Conservation (phyloP, 2,113 vertebrate genomes). For the Phaetusa simplex region DNA sequence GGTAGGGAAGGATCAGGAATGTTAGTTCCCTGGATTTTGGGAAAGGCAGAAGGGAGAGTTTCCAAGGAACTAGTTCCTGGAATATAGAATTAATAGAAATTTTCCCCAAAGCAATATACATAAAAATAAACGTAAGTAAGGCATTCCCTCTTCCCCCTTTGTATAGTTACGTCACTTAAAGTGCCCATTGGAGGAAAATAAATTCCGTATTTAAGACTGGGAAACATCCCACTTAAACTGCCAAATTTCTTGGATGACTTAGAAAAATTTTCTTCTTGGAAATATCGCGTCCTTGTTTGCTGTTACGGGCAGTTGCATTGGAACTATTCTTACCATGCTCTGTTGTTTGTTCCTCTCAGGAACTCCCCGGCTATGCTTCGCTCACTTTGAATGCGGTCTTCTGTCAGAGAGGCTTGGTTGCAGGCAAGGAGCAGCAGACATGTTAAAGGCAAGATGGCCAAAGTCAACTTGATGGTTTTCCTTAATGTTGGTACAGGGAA, state of each 20-base stretch:
- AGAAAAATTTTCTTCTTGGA: not conserved
- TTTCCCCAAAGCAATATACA: not conserved
- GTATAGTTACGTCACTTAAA: not conserved
- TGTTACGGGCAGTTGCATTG: not conserved
- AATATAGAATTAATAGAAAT: not conserved
- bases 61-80: not conserved
- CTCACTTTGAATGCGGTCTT: not conserved
- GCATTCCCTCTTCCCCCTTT: not conserved
- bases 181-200: not conserved
- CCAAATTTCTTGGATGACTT: not conserved
- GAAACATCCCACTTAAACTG: not conserved
- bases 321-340: not conserved
- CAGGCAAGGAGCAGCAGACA: not conserved
- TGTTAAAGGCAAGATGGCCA: not conserved
- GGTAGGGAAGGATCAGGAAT: not conserved
- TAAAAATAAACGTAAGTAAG: not conserved
- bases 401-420: not conserved
- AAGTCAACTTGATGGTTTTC: not conserved
- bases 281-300: not conserved
- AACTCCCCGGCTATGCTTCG: not conserved
- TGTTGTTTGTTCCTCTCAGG: constrained; percentile 18
- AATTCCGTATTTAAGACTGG: not conserved
- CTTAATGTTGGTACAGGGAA: not conserved
- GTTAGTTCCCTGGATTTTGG: not conserved
- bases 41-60: not conserved